Percentiles rank a stretch among this genome's conserved stretches.
These are phyloP conservation scores for Syndactyla subalaris DNA, from an alignment of 2,797 vertebrate species.

Conservation along the genomic window DNA sequence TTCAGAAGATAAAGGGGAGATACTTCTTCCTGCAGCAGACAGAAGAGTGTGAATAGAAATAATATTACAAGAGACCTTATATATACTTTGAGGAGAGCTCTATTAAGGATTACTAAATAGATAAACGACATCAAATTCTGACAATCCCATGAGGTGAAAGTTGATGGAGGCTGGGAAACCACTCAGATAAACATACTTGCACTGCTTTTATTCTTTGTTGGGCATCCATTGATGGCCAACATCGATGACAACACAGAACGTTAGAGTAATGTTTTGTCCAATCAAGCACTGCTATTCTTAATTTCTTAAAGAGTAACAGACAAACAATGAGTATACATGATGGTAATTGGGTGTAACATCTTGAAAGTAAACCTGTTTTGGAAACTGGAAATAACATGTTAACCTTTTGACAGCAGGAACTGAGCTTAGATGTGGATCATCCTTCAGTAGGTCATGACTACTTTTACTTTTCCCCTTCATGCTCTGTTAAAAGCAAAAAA, in stretches of 20 bases:
- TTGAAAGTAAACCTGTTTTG: not conserved
- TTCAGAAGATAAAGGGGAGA: not conserved
- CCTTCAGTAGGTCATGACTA: constrained; percentile 95
- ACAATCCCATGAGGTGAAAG: not conserved
- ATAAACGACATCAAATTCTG: not conserved
- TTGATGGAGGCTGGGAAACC: not conserved
- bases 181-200: not conserved
- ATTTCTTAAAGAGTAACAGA: not conserved
- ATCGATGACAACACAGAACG: not conserved
- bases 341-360: not conserved
- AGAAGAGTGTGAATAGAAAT: not conserved
- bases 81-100: not conserved
- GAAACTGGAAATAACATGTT: not conserved
- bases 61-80: not conserved
- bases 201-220: not conserved
- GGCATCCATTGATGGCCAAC: not conserved
- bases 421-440: constrained; percentile 92
- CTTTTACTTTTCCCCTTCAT: constrained; percentile 98
- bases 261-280: not conserved
- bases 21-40: not conserved
- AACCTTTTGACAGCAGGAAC: constrained; percentile 92
- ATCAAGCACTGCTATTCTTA: not conserved
- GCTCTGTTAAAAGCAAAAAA: constrained; percentile 76
- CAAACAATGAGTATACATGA: not conserved
- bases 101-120: not conserved